Evolutionary conservation across 2,797 vertebrate genomes (phyloP).

Genomic region (Acanthiza pusilla): DNA sequence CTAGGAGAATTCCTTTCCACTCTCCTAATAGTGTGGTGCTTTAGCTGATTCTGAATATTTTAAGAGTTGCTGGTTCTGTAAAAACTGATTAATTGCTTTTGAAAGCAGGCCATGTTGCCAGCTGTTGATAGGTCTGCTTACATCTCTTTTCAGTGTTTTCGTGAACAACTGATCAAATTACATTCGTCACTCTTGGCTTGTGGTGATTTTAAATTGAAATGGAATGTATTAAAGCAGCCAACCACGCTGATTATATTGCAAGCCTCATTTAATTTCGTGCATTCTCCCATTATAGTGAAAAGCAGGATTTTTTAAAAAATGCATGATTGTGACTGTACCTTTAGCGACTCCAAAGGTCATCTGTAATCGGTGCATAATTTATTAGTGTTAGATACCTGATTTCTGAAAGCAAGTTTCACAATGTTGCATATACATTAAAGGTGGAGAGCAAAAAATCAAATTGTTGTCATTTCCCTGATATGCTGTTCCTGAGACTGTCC

Average conservation of each 20-base stretch:
- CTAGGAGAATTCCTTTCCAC: neutral
- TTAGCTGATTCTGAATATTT: neutral
- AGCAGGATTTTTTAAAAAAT: constrained; percentile 58
- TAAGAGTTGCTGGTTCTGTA: constrained; percentile 28
- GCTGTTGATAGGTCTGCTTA: constrained; percentile 50
- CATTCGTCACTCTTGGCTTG: constrained; percentile 73
- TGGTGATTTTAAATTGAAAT: constrained; percentile 80
- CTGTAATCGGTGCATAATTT: constrained; percentile 74
- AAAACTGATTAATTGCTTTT: constrained; percentile 59
- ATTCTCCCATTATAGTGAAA: constrained; percentile 74
- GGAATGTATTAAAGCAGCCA: constrained; percentile 80
- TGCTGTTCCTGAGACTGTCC: neutral
- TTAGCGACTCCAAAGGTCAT: constrained; percentile 74
- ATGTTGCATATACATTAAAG: constrained; percentile 7
- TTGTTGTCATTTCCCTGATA: neutral
- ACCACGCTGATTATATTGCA: constrained; percentile 80
- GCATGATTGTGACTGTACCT: constrained; percentile 74
- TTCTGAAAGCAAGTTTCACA: constrained; percentile 59
- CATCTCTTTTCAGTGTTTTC: constrained; percentile 69
- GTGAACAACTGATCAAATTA: constrained; percentile 76
- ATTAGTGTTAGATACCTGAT: constrained; percentile 72
- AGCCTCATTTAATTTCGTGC: constrained; percentile 80
- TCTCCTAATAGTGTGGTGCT: neutral
- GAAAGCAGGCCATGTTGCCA: constrained; percentile 53
- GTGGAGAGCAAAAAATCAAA: constrained; percentile 13